Conservation (phyloP, 2,888 invertebrate genomes). For the Xylocampa areola region DNA sequence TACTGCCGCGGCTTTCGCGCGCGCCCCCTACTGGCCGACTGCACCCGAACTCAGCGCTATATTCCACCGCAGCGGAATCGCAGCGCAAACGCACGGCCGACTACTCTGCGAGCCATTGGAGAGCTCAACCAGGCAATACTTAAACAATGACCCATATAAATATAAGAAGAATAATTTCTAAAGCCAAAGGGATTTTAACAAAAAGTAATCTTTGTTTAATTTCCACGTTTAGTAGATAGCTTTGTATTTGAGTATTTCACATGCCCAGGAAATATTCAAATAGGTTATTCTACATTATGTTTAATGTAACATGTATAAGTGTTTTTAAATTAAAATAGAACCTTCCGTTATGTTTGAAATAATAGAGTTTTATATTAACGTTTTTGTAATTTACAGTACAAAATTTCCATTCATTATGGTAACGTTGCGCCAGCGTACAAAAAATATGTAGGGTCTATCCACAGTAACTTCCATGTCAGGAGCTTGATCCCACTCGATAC, state of each 20-base stretch:
- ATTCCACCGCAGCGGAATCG: constrained; percentile 65
- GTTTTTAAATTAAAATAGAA: constrained; percentile 1
- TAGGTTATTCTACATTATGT: no score
- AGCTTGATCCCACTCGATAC: constrained; percentile 82
- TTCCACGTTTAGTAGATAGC: no score
- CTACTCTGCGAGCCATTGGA: constrained; percentile 54
- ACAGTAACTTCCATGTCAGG: constrained; percentile 74
- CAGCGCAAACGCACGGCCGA: constrained; percentile 53
- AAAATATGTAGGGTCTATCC: constrained; percentile 82
- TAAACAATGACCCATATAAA: constrained; percentile 14
- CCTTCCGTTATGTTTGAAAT: constrained; percentile 6
- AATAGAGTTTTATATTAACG: constrained; percentile 1
- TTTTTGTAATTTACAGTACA: constrained; percentile 67
- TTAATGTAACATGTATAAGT: no score
- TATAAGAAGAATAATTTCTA: constrained; percentile 29
- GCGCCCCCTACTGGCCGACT: constrained; percentile 69
- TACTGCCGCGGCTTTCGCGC: constrained; percentile 65
- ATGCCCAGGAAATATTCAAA: no score
- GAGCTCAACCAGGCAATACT: constrained; percentile 17
- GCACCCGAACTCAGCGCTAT: constrained; percentile 62
- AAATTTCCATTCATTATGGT: constrained; percentile 83
- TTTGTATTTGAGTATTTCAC: background rate
- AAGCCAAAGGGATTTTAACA: constrained; percentile 1
- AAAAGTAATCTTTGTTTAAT: background rate
- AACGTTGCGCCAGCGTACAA: constrained; percentile 81